Evolutionary conservation across 2,113 vertebrate genomes (phyloP).

Genomic region (Helogale parvula): DNA sequence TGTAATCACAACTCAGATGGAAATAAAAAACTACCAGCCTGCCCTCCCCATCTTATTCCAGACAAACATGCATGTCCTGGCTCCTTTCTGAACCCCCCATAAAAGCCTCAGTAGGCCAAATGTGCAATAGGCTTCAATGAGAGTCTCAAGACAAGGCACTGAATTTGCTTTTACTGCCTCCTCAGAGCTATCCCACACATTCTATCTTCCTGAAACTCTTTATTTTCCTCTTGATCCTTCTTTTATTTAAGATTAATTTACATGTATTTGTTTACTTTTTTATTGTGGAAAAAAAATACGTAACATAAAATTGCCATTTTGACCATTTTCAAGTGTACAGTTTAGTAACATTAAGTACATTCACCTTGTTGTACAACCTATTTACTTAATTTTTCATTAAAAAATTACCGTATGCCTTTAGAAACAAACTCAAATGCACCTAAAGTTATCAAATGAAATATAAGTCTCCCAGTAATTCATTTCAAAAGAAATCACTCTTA

Average conservation of each 20-base stretch:
- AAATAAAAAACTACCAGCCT: constrained; percentile 64
- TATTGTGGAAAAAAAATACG: neutral
- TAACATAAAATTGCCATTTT: neutral
- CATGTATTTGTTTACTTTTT: neutral
- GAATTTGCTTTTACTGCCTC: neutral
- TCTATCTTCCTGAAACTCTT: neutral
- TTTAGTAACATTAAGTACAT: neutral
- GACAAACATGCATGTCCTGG: constrained; percentile 37
- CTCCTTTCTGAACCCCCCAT: constrained; percentile 45
- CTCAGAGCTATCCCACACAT: neutral
- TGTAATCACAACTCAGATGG: constrained; percentile 48
- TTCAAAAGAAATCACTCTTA: neutral
- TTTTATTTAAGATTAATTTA: constrained; percentile 29
- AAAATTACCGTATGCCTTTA: neutral
- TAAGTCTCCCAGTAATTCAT: neutral
- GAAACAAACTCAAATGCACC: constrained; percentile 31
- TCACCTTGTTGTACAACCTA: neutral
- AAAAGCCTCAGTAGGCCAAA: constrained; percentile 23
- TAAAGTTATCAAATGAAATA: constrained; percentile 1
- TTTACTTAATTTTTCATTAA: neutral
- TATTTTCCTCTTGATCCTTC: neutral
- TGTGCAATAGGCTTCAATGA: neutral
- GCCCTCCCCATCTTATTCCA: constrained; percentile 31
- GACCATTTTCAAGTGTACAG: neutral
- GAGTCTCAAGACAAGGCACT: neutral